Base-by-base conservation (phyloP, 2,888 invertebrate species). In the Hermodice carunculata region DNA sequence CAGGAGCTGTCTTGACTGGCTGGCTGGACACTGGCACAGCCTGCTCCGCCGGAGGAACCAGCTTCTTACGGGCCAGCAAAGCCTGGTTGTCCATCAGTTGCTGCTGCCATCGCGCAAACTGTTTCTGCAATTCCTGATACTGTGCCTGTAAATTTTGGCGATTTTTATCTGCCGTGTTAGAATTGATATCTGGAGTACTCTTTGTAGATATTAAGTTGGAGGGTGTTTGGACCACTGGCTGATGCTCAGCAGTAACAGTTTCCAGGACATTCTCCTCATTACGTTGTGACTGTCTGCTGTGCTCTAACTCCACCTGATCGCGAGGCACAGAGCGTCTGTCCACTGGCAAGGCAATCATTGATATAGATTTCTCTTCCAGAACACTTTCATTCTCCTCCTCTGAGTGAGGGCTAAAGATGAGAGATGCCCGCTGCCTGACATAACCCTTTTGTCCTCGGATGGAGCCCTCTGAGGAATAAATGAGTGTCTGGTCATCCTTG, bases 51-150 rank as follows among this genome's bases (percentile, higher is more conserved):
- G 8, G 22, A 11, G 11, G 17, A 14, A 58, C n/a, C 56, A 65
- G 51, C n/a, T 64, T 44, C 43, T 74, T 70, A 43, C 70, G 46
- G n/a, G 79, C 67, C 53, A 83, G 70, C 19, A 81, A 64, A 26
- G 67, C 74, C 64, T 83, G 79, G 70, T 83, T 83, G 48, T 75
- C 72, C 63, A 71, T 49, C 51, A 83, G 70, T 67, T 83, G 83
- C 46, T 74, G 67, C 61, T 83, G 79, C 83, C 83, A 83, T 59
- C 74, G 61, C 8, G 66, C 44, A 51, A 82, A 76, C 70, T 83
- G 81, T 34, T 76, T 64, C 68, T 83, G 79, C 44, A 83, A 71
- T 17, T 77, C 70, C 24, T 74, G 67, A 65, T 80, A 80, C 66
- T 81, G 81, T 4, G 69, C 61, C 67, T 78, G 74, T 44, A 78